Base-by-base conservation (phyloP, 23 tunicate genomes). In the Halocynthia roretzi region DNA sequence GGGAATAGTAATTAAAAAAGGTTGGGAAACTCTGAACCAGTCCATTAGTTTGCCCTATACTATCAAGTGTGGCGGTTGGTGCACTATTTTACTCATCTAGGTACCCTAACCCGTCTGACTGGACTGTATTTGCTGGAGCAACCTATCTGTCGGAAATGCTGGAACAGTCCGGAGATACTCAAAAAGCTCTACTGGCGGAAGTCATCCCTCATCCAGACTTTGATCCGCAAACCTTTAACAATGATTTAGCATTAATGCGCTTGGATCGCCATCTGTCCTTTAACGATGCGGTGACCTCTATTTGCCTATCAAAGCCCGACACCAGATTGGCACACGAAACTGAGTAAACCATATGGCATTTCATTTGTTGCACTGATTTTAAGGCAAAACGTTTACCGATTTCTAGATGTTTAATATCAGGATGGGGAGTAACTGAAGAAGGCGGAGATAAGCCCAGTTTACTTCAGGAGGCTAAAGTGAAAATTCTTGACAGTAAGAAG, bases 91-190 rank as follows among this genome's bases (percentile, higher is more conserved):
- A 31, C 44, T 20, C 31, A 17, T 48, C 0, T 40, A 84, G 88
- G 10, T 73, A 77, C 60, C 89, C 96, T 19, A 19, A 70, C 23
- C 69, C 88, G 14, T 48, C 50, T 8, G 62, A 79, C 20, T 91
- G 90, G 97, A 81, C 90, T 6, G 97, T 81, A 53, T 82, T 85
- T 61, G 90, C 67, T 64, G 97, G 90, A 17, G 81, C 49, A n/a
- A 65, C 77, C 48, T 67, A 61, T 48, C 53, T 57, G 68, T 19
- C 64, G 8, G 53, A 61, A 6, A 83, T 81, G 86, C 18, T 51
- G 19, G 71, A 22, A 15, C 10, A 8, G 0, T 86, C 71, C 54
- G 51, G 17, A 0, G 49, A 48, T 9, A 51, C 75, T 20, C 85
- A 89, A 69, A 20, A 48, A 7, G 58, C 81, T 6, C 50, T 9